Evolutionary conservation across 1,140 invertebrate species (phyloP), one percentile per base, ranked within the genome.

Genomic region (Drosophila miranda): DNA sequence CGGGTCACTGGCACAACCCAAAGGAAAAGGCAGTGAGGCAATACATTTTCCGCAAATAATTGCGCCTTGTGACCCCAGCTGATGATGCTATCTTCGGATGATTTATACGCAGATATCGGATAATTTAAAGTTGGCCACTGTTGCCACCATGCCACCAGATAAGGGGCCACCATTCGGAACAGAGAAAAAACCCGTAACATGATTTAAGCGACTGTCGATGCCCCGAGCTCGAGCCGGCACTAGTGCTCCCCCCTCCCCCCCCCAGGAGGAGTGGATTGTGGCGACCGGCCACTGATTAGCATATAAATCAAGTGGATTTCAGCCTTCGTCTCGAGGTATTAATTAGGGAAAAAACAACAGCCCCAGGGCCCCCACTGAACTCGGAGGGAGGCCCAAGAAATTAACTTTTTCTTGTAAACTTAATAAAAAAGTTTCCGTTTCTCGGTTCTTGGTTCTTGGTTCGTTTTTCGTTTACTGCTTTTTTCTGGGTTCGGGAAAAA

Each of bases 271-370:
- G 34, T 38, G 34, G 34, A 11, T 38, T 38, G 34, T 13, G 34
- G 34, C 34, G 5, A 44, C 41, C 30, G 5, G 46, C 30, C 30
- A 43, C 59, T 74, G 71, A 87, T 86, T 86, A 87, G 61, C 81
- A 87, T 86, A 86, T 86, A 81, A 86, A 86, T 86, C 77, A 81
- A 81, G 82, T 68, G 42, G 42, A 73, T 78, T 82, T 49, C 38
- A 19, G 21, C 14, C 34, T 11, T 11, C 28, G 53, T 62, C 58
- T 72, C 58, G 64, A 72, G 79, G 76, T 86, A 86, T 87, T 86
- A 86, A 86, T 86, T 86, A 78, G 74, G 57, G 57, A 34, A 44
- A 38, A 62, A 19, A 44, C 49, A 59, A 68, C 71, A 59, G 70
- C 61, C 76, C 52, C 72, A 50, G 72, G 80, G 61, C 34, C 14